Conservation (phyloP, 2,888 invertebrate genomes). For the Polydrusus cervinus region DNA sequence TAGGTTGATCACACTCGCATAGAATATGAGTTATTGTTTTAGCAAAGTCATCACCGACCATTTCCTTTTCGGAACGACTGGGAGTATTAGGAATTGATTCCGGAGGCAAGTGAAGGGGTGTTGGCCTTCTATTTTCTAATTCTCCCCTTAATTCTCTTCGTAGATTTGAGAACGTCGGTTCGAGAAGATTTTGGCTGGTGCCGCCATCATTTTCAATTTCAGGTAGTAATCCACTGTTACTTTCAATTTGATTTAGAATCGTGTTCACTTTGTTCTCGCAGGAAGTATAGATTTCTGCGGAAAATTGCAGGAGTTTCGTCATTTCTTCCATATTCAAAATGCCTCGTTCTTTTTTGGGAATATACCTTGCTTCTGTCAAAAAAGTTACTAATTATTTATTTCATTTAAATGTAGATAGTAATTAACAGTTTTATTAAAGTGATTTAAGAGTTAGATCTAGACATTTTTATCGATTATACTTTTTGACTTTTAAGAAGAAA, state of each 20-base stretch:
- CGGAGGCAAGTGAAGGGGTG: slow-evolving; percentile 50
- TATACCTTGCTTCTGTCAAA: not conserved
- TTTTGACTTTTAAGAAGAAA: too few species aligned
- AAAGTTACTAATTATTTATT: not conserved
- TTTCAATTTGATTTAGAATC: not conserved
- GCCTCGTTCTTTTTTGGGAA: not conserved
- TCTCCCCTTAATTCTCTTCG: slow-evolving; percentile 39
- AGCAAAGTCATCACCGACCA: slow-evolving; percentile 57
- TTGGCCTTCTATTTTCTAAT: slow-evolving; percentile 44
- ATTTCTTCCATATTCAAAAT: not conserved
- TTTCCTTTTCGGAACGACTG: slow-evolving; percentile 48
- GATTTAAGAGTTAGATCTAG: too few species aligned
- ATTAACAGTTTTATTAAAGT: too few species aligned
- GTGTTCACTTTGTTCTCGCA: not conserved
- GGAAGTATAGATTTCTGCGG: not conserved
- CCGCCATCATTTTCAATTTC: not conserved
- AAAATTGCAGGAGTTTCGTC: not conserved
- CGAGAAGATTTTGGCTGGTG: not conserved
- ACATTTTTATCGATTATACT: too few species aligned
- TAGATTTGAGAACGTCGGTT: slow-evolving; percentile 33
- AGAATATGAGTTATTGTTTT: slow-evolving; percentile 54
- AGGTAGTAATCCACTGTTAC: not conserved
- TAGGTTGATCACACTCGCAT: slow-evolving; percentile 60
- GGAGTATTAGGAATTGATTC: slow-evolving; percentile 35
- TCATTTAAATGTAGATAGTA: not conserved